Base-by-base conservation (phyloP, 1,140 invertebrate genomes). In the Ceratina japonica region DNA sequence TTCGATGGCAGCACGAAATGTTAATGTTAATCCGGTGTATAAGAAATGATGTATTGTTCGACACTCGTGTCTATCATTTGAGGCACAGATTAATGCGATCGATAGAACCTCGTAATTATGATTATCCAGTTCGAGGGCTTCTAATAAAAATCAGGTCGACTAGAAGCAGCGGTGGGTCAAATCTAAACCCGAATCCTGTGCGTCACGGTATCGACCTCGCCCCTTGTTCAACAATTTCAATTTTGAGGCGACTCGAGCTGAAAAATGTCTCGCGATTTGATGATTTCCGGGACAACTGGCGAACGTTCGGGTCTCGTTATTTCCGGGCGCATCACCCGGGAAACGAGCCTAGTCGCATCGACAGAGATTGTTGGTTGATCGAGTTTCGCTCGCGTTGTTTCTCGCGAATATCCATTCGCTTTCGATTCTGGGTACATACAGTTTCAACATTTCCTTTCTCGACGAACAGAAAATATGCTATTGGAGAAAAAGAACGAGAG, bases 261-360 rank as follows among this genome's bases (percentile, higher is more conserved):
- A 56, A 61, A 71, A 44, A 44, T 27, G 44, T 4, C 49, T 22
- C 16, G 59, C 44, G 44, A 51, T 22, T 65, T 62, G 49, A 56
- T 51, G n/a, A 58, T 54, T 75, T 27, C 51, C 74, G 52, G 74
- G 8, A 12, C 63, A 58, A 44, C 63, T 75, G 63, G 63, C 63
- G 63, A 31, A 64, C n/a, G 51, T 65, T 75, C 15, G 3, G 22
- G 20, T 49, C 49, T 63, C 59, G 51, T 75, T 44, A 58, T 68
- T 49, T 68, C 63, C 63, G 54, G 22, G 31, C 58, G 16, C 31
- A 16, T 1, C 59, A 7, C 15, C 13, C n/a, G 37, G n/a, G n/a
- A n/a, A n/a, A 56, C 73, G 73, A 44, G 24, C 62, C 51, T 49
- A 75, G 51, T 18, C 62, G 22, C 62, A 27, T 13, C n/a, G 16